These are phyloP conservation scores for Morelia viridis DNA, from an alignment of 2,797 vertebrate species.

Conservation along the genomic window DNA sequence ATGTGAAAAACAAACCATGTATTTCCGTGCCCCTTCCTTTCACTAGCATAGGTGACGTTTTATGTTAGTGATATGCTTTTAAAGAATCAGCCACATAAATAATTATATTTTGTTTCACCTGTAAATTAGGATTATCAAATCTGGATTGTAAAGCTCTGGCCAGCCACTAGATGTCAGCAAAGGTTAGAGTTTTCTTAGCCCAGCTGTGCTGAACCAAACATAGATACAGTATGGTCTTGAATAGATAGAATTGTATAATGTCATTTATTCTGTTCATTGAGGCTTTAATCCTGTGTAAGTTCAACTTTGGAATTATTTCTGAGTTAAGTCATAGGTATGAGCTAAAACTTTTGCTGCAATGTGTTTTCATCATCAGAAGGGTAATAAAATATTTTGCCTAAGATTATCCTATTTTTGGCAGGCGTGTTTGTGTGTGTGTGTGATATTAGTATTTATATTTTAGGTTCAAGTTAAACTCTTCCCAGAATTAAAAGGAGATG, in stretches of 20 bases:
- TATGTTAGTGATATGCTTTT: background rate
- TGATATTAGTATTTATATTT: conserved; percentile 25
- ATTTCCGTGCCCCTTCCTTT: background rate
- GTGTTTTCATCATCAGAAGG: conserved; percentile 1
- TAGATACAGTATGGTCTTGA: background rate
- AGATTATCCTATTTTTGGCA: conserved; percentile 5
- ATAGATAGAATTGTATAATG: background rate
- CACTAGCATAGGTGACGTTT: background rate
- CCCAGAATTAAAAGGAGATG: conserved; percentile 71
- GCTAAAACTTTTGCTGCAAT: background rate
- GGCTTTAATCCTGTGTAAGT: background rate
- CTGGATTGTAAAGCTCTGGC: background rate
- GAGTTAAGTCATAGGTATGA: background rate
- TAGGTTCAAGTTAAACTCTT: conserved; percentile 88
- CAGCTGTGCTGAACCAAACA: background rate
- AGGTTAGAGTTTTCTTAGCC: background rate
- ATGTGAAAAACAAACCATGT: background rate
- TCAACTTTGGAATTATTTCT: background rate
- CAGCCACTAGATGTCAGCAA: background rate
- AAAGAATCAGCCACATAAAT: background rate
- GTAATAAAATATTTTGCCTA: background rate
- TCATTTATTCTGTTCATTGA: background rate
- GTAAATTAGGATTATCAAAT: background rate
- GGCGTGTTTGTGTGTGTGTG: background rate
- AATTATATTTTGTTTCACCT: background rate